Conservation (phyloP, 2,797 vertebrate species). For the Microcaecilia unicolor region DNA sequence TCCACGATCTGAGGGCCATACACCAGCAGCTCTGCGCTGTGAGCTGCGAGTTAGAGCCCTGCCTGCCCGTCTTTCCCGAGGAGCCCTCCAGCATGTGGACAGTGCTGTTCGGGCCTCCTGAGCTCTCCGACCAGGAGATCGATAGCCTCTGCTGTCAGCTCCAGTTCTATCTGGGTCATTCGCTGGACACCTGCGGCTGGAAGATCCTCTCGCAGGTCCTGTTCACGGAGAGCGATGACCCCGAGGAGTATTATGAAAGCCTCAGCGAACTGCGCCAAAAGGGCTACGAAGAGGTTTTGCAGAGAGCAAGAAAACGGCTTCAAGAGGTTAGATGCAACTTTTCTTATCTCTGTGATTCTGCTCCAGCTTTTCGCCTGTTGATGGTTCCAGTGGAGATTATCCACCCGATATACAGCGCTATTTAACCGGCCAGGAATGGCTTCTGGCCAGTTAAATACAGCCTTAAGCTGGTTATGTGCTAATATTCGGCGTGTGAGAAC, state of each 20-base stretch:
- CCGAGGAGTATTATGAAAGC: slow-evolving; percentile 94
- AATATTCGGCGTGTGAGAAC: too few relatives aligned
- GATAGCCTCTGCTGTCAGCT: slow-evolving; percentile 80
- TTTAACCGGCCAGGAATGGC: too few relatives aligned
- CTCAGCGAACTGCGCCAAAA: slow-evolving; percentile 86
- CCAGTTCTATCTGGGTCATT: slow-evolving; percentile 87
- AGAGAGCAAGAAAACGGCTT: slow-evolving; percentile 71
- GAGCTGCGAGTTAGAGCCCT: slow-evolving; percentile 84
- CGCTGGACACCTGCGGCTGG: slow-evolving; percentile 93
- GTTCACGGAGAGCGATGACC: slow-evolving; percentile 81
- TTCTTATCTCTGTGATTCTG: neutral
- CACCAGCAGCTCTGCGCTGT: slow-evolving; percentile 88
- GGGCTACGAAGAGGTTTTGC: slow-evolving; percentile 85
- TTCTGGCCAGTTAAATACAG: too few relatives aligned
- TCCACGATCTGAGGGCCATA: slow-evolving; percentile 78
- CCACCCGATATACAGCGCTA: too few relatives aligned
- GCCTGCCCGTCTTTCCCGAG: slow-evolving; percentile 80
- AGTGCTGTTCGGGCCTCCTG: slow-evolving; percentile 74
- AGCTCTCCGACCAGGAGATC: slow-evolving; percentile 57
- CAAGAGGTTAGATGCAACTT: slow-evolving; percentile 68
- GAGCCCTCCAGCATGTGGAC: slow-evolving; percentile 86
- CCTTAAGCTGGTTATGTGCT: too few relatives aligned
- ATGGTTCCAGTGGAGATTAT: fast-evolving
- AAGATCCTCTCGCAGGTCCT: slow-evolving; percentile 91
- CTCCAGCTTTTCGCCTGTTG: neutral